Evolutionary conservation across 2,797 vertebrate species (phyloP).

Genomic region (Xyrichtys novacula): DNA sequence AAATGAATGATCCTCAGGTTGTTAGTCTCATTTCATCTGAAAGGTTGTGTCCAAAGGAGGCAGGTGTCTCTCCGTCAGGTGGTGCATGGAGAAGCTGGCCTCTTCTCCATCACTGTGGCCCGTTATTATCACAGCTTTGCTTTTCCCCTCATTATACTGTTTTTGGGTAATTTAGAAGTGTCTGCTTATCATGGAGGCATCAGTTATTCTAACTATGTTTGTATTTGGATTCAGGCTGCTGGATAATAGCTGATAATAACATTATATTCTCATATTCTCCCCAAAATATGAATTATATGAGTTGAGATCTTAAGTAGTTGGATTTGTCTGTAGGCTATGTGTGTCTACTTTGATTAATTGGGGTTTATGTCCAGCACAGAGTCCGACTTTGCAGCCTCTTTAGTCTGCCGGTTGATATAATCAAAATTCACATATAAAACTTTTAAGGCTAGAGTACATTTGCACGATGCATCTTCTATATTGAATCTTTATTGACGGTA

Average conservation of each 20-base stretch:
- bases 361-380: slow-evolving; percentile 28
- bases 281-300: slow-evolving; percentile 33
- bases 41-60: not conserved
- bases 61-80: slow-evolving; percentile 25
- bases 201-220: slow-evolving; percentile 1
- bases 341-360: slow-evolving; percentile 22
- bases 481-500: not conserved
- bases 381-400: slow-evolving; percentile 15
- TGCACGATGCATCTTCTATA: slow-evolving; percentile 3
- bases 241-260: not conserved
- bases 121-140: not conserved
- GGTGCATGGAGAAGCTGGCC: not conserved
- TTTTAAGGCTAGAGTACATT: not conserved
- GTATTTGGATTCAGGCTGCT: not conserved
- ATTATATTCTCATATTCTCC: slow-evolving; percentile 33
- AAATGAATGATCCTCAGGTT: slow-evolving; percentile 10
- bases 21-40: not conserved
- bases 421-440: not conserved
- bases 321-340: too few relatives aligned
- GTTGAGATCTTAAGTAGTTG: slow-evolving; percentile 30
- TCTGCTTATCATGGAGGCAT: slow-evolving; percentile 6
- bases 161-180: not conserved
- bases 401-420: not conserved
- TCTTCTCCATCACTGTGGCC: not conserved
- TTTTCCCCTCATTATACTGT: not conserved